A percentile compares a stretch with the other conserved stretches of the same genome.
Conservation (phyloP, 2,888 invertebrate genomes). For the Helobdella robusta region DNA sequence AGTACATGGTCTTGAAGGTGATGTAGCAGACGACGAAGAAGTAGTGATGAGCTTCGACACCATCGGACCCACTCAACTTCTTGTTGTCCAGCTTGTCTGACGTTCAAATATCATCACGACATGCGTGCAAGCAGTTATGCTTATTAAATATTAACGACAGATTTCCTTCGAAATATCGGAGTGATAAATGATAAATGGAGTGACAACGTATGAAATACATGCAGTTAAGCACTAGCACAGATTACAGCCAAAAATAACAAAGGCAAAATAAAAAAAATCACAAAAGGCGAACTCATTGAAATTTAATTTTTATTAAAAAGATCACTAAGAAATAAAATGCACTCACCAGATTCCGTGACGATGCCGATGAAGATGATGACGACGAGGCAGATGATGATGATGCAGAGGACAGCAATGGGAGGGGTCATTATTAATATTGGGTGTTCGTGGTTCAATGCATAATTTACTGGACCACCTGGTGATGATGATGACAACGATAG, state of each 20-base stretch:
- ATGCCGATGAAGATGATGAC: constrained; percentile 34
- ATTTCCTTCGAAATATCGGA: background rate
- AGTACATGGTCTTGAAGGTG: constrained; percentile 44
- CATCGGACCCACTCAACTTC: constrained; percentile 27
- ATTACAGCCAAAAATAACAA: no score
- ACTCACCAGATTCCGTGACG: constrained; percentile 34
- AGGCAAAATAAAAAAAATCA: no score
- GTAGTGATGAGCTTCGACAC: constrained; percentile 41
- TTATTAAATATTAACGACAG: no score
- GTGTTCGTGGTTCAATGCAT: constrained; percentile 30
- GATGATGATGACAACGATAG: background rate
- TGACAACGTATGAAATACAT: no score
- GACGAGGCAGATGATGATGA: constrained; percentile 32
- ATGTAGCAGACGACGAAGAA: constrained; percentile 43
- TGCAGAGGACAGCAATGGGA: constrained; percentile 33
- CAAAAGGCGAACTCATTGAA: no score
- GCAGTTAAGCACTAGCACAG: no score
- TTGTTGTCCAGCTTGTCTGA: constrained; percentile 10
- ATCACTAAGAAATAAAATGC: no score
- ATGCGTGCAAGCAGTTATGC: no score
- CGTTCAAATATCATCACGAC: no score
- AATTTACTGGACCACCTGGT: constrained; percentile 29
- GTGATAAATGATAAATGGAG: background rate
- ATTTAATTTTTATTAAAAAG: no score
- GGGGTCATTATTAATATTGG: constrained; percentile 34